A percentile compares a stretch with the other conserved stretches of the same genome.
Conservation (phyloP, 2,113 vertebrate species). For the Ceyx cyanopectus region DNA sequence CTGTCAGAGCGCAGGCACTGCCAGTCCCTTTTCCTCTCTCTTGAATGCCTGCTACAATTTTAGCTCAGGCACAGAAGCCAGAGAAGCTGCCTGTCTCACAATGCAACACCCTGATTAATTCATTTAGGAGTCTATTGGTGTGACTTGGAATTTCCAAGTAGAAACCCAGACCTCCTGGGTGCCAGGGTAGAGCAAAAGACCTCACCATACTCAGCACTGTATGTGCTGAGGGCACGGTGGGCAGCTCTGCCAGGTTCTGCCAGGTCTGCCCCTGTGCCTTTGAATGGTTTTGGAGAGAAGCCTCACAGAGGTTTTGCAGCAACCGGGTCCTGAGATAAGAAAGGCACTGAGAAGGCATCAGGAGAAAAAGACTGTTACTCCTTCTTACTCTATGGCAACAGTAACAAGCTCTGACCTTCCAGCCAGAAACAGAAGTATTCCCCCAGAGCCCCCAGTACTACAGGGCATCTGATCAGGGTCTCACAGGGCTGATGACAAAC, state of each 20-base stretch:
- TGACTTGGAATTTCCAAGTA: neutral
- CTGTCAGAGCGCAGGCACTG: neutral
- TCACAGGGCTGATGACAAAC: neutral
- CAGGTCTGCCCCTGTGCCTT: neutral
- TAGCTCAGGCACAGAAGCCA: neutral
- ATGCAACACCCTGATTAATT: neutral
- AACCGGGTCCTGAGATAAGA: neutral
- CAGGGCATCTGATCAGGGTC: rapidly evolving
- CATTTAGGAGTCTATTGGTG: neutral
- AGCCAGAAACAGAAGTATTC: neutral
- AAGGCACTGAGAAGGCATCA: neutral
- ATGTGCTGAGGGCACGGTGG: rapidly evolving
- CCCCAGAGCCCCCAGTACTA: neutral
- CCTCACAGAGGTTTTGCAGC: neutral
- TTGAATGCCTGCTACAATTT: neutral
- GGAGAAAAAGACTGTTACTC: neutral
- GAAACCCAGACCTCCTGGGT: neutral
- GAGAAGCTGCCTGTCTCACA: neutral
- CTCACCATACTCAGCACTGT: neutral
- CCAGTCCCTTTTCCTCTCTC: neutral
- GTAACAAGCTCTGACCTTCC: neutral
- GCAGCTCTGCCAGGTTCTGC: neutral
- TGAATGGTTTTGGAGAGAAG: neutral
- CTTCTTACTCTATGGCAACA: neutral
- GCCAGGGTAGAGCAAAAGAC: neutral